Percentiles rank a stretch among this genome's conserved stretches.
These are phyloP conservation scores for Allobates femoralis DNA, from an alignment of 2,797 vertebrate genomes.

Conservation along the genomic window DNA sequence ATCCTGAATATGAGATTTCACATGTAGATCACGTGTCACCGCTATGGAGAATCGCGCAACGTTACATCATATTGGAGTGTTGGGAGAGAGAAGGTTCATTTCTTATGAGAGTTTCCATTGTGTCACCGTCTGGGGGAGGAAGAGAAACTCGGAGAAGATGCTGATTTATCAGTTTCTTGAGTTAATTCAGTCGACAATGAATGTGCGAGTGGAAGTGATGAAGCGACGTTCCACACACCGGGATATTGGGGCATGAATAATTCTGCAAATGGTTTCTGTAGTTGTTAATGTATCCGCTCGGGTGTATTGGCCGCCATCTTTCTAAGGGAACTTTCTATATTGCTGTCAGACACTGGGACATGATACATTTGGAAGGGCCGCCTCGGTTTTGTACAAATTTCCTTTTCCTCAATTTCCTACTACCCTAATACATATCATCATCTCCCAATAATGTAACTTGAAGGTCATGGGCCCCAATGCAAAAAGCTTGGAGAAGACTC, in stretches of 20 bases:
- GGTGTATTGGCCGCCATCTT: not conserved
- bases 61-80: not conserved
- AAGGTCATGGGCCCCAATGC: no score
- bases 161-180: slow-evolving; percentile 8
- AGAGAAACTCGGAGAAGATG: not conserved
- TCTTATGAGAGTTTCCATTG: slow-evolving; percentile 1
- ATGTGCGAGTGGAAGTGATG: not conserved
- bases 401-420: not conserved
- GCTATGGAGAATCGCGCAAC: not conserved
- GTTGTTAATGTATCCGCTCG: not conserved
- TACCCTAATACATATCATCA: no score
- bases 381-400: not conserved
- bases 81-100: not conserved
- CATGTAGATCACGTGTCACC: slow-evolving; percentile 1
- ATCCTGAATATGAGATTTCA: slow-evolving; percentile 35
- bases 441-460: no score
- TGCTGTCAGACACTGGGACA: not conserved
- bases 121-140: not conserved
- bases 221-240: no score
- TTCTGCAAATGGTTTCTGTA: not conserved
- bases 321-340: not conserved
- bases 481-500: no score
- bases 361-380: not conserved
- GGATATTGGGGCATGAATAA: not conserved
- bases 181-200: not conserved